These are phyloP conservation scores for Bombyx mori DNA, from an alignment of 1,140 invertebrate species.

Conservation along the genomic window DNA sequence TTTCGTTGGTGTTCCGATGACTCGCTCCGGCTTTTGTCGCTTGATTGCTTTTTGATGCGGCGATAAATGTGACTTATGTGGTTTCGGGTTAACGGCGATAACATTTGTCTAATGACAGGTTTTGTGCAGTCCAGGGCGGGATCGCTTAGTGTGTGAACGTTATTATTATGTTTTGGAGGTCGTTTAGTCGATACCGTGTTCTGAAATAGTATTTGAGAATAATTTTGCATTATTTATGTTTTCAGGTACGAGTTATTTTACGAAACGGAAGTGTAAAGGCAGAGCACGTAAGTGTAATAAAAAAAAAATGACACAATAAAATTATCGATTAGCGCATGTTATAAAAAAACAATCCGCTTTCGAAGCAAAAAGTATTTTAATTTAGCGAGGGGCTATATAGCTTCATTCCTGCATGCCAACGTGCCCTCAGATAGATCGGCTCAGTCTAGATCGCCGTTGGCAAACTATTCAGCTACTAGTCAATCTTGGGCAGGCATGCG, in stretches of 20 bases:
- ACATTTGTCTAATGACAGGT: constrained; percentile 58
- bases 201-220: no score
- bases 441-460: constrained; percentile 51
- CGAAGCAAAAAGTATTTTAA: constrained; percentile 61
- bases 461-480: constrained; percentile 61
- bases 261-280: no score
- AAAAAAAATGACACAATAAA: no score
- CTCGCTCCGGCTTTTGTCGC: constrained; percentile 51
- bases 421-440: constrained; percentile 43
- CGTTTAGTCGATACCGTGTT: no score
- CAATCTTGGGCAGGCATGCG: constrained; percentile 61
- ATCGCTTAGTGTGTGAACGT: constrained; percentile 57
- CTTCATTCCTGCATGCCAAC: constrained; percentile 43
- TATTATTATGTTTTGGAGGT: constrained; percentile 44
- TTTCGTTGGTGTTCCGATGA: constrained; percentile 37
- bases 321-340: no score
- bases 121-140: constrained; percentile 50
- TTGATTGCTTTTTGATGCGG: constrained; percentile 68
- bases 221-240: no score
- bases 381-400: constrained; percentile 44
- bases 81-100: constrained; percentile 46
- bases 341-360: constrained; percentile 30
- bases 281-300: no score
- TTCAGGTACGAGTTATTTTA: no score
- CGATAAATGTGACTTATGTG: constrained; percentile 69